Evolutionary conservation across 2,888 invertebrate species (phyloP), one percentile per base, ranked within the genome.

Genomic region (Tipula lateralis): DNA sequence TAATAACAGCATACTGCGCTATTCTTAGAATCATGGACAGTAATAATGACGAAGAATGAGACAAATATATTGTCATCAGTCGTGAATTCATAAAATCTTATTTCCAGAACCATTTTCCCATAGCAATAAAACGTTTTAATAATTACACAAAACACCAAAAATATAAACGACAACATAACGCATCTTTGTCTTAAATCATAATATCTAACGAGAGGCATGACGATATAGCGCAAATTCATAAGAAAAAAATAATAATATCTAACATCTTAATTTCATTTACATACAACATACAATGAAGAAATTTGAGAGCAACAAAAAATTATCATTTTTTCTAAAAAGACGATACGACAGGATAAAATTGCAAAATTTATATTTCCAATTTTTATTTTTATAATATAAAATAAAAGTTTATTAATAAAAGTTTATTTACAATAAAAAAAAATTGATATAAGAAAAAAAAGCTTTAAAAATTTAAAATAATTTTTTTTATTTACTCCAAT

Each of bases 401-500:
- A 66, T 66, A 82, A 82, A 82, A 82, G 30, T 82, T 82, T 82
- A 82, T 30, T 29, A 82, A 82, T 30, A 82, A 82, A 82, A 82
- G 32, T 82, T 82, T 82, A 82, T 82, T 30, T 82, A 29, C 29
- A n/a, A 30, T 19, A 82, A 13, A 82, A 82, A 30, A 30, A 82
- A 30, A 82, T 30, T 6, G 13, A 30, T 80, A 82, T 82, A 82
- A 82, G 29, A 82, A 82, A 82, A 82, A 82, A 82, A 82, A n/a
- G 30, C 24, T 66, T 66, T 30, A 82, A 82, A 16, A 6, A 7
- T 32, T 82, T 30, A 30, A 82, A 82, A 7, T n/a, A 82, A 6
- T 16, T 30, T 29, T 30, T 81, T 81, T 29, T 81, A 30, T 83
- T 83, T 83, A 34, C 83, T 83, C 84, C 84, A 84, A 84, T 84